Base-by-base conservation (phyloP, 1,140 invertebrate species). In the Calliphora vicina region DNA sequence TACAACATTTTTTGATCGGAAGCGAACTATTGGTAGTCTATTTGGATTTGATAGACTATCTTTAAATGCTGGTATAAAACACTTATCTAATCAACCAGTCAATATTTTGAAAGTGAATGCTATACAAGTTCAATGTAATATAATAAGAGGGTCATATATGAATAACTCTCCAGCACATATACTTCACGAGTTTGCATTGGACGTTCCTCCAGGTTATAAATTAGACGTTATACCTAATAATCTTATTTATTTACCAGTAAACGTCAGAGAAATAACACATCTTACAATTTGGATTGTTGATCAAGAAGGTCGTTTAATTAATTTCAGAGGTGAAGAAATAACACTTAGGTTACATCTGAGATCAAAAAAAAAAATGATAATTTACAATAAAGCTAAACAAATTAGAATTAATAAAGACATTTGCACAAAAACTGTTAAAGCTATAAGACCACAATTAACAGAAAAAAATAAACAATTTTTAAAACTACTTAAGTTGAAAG, bases 231-330 rank as follows among this genome's bases (percentile, higher is more conserved):
- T 72, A 29, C 86, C 86, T 12, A 29, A n/a, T 10, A 85, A 87
- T 43, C 84, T 89, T 45, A 90, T 89, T 83, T 90, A 90, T 86
- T 82, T 88, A 83, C 87, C 84, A 81, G 82, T 90, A 23, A 87
- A 35, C 15, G 17, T 15, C 45, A 80, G 67, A 20, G 73, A 50
- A 50, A 35, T 78, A 12, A 67, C 42, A 72, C 61, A 35, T 25
- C 10, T 82, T 43, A 43, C 27, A 29, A 5, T 82, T 1, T 45
- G 25, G 50, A 43, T 76, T 27, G n/a, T 57, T n/a, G 72, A 82
- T 57, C 82, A 82, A 43, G 25, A 42, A 2, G 42, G 43, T 3
- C 27, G 29, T 15, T 27, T 43, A 23, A 76, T 45, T 57, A 74
- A 76, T 50, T 73, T 50, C 43, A 10, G 35, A n/a, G 42, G 67